A percentile compares a stretch with the other conserved stretches of the same genome.
Conservation (phyloP, 2,113 vertebrate genomes). For the Arizona elegans region DNA sequence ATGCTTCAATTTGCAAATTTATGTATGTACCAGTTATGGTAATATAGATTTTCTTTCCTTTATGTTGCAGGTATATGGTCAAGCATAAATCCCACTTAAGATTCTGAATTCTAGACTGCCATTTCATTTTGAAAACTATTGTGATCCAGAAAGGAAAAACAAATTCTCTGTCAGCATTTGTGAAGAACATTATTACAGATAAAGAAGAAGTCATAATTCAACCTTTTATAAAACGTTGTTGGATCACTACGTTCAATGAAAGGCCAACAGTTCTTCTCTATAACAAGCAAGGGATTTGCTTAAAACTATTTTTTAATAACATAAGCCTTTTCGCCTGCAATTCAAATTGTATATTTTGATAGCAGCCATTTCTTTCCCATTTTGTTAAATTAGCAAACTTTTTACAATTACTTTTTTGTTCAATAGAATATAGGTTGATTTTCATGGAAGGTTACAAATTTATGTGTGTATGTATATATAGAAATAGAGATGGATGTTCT, state of each 20-base stretch:
- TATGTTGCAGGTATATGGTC: slow-evolving; percentile 88
- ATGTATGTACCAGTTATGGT: not conserved
- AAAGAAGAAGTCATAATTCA: slow-evolving; percentile 63
- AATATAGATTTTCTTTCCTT: slow-evolving; percentile 2
- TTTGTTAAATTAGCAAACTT: slow-evolving; percentile 78
- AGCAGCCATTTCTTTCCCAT: slow-evolving; percentile 76
- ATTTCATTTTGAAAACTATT: slow-evolving; percentile 60
- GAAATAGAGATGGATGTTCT: slow-evolving; percentile 67
- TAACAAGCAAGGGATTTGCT: slow-evolving; percentile 76
- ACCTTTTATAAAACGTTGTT: slow-evolving; percentile 72
- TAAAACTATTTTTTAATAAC: slow-evolving; percentile 82
- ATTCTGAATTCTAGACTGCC: slow-evolving; percentile 80
- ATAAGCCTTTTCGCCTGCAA: slow-evolving; percentile 80
- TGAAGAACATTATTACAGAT: slow-evolving; percentile 67
- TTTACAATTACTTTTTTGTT: slow-evolving; percentile 68
- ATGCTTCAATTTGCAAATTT: not conserved
- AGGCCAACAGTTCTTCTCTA: slow-evolving; percentile 65
- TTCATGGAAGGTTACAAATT: slow-evolving; percentile 61
- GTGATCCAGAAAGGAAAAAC: slow-evolving; percentile 63
- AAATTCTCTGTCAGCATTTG: slow-evolving; percentile 61
- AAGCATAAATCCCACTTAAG: slow-evolving; percentile 98
- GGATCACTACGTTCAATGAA: slow-evolving; percentile 68
- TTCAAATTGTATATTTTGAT: slow-evolving; percentile 87
- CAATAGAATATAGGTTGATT: slow-evolving; percentile 65
- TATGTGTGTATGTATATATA: slow-evolving; percentile 61